Evolutionary conservation across 2,888 invertebrate species (phyloP).

Genomic region (Volucella bombylans): DNA sequence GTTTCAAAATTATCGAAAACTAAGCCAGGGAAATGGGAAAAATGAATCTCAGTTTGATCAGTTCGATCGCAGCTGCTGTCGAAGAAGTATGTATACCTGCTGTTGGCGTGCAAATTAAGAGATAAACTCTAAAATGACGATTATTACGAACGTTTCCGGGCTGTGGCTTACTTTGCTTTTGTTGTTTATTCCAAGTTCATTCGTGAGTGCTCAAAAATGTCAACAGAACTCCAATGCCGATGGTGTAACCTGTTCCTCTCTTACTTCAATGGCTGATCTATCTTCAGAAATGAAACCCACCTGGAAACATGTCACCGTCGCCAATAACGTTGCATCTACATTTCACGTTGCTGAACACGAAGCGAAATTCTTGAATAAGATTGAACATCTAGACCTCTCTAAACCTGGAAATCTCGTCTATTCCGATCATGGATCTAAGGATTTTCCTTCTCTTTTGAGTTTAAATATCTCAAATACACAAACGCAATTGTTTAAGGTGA

Average conservation of each 20-base stretch:
- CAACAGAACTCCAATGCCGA: background rate
- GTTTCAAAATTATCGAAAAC: no score
- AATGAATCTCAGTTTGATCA: background rate
- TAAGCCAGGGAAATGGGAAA: no score
- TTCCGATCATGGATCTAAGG: constrained; percentile 76
- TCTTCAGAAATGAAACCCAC: constrained; percentile 51
- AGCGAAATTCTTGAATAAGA: constrained; percentile 64
- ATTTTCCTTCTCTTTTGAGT: constrained; percentile 75
- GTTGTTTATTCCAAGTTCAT: constrained; percentile 14
- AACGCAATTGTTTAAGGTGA: constrained; percentile 74
- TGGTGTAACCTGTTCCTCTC: constrained; percentile 41
- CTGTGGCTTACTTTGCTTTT: background rate
- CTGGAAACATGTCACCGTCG: constrained; percentile 62
- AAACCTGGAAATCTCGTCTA: constrained; percentile 75
- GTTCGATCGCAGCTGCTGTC: background rate
- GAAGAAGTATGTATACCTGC: background rate
- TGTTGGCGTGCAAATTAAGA: background rate
- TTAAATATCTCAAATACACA: constrained; percentile 78
- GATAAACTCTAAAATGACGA: constrained; percentile 13
- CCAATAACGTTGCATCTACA: constrained; percentile 44
- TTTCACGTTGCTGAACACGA: constrained; percentile 59
- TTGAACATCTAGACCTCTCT: constrained; percentile 77
- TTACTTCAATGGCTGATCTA: constrained; percentile 47
- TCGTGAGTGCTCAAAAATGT: constrained; percentile 28
- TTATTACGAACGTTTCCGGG: background rate